Base-by-base conservation (phyloP, 2,888 invertebrate genomes). In the Tetragonula carbonaria region DNA sequence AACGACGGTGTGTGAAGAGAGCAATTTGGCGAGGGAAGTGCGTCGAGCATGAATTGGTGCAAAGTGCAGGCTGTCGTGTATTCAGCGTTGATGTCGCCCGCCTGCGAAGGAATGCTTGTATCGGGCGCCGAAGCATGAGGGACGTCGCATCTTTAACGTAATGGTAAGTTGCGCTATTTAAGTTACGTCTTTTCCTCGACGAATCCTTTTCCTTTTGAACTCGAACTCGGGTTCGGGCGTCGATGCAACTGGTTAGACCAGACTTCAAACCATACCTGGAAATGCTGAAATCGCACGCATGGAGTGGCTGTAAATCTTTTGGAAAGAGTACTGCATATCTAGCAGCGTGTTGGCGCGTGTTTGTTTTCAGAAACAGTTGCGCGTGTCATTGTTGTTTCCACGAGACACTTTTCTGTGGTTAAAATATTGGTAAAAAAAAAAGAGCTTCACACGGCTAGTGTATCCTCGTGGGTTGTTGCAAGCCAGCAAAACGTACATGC, bases 41-140 rank as follows among this genome's bases (percentile, higher is more conserved):
- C 78, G 82, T 84, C 81, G 82, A 82, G 66, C 78, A 89, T 89
- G 89, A 87, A 77, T 87, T 65, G 79, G 84, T 86, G 85, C 33
- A 74, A 84, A 80, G 78, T 78, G 81, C 79, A 59, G 67, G 67
- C 80, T 79, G 81, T 87, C 75, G 84, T 78, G 74, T 77, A 72
- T 78, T 75, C 79, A 75, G 50, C 76, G 72, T 68, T 78, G 80
- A 82, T 86, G 79, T 85, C 86, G 84, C 75, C 79, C 87, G 89
- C 85, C 89, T 90, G 90, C 84, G 86, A 87, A 88, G 89, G 89
- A 87, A 87, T 89, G 86, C 87, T 92, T 82, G 88, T 91, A 84
- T 91, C 86, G 88, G 88, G 87, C 86, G 91, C 88, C 90, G 91
- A 90, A 92, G 93, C 90, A 92, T 93, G 93, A 93, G 91, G 92